phyloP scores from a whole-genome alignment of 64 coral and sea anemone species.

The Montipora efflorescens region DNA sequence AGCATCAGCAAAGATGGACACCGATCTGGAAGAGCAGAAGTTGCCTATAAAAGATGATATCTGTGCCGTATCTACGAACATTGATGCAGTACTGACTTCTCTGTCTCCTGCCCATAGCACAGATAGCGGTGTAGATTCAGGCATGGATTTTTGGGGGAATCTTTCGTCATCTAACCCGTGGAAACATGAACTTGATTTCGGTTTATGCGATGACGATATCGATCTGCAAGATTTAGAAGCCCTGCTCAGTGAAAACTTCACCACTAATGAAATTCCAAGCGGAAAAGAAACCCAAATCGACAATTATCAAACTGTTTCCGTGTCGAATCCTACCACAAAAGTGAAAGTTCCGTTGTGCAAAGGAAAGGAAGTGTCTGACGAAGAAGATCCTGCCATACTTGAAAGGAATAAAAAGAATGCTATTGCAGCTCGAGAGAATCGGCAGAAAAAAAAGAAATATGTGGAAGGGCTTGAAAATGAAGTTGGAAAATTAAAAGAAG shows the following conservation, averaged over 20 bases:
- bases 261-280: background rate
- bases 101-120: slow-evolving; percentile 65
- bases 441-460: slow-evolving; percentile 93
- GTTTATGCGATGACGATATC: slow-evolving; percentile 4
- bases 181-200: slow-evolving; percentile 1
- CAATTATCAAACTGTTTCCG: no score
- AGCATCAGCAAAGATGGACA: background rate
- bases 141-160: slow-evolving; percentile 27
- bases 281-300: background rate
- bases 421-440: slow-evolving; percentile 87
- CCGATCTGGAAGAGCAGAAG: background rate
- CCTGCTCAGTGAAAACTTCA: background rate
- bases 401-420: slow-evolving; percentile 89
- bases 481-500: slow-evolving; percentile 51
- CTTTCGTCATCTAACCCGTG: background rate
- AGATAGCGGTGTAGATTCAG: slow-evolving; percentile 65
- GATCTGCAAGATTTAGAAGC: slow-evolving; percentile 26
- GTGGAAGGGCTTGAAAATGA: slow-evolving; percentile 72
- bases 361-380: background rate
- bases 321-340: background rate
- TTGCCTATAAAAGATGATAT: background rate
- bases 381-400: slow-evolving; percentile 34
- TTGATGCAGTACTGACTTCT: background rate
- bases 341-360: background rate
- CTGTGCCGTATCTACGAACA: background rate